These are phyloP conservation scores for Mirza zaza DNA, from an alignment of 2,113 vertebrate genomes.

Conservation along the genomic window DNA sequence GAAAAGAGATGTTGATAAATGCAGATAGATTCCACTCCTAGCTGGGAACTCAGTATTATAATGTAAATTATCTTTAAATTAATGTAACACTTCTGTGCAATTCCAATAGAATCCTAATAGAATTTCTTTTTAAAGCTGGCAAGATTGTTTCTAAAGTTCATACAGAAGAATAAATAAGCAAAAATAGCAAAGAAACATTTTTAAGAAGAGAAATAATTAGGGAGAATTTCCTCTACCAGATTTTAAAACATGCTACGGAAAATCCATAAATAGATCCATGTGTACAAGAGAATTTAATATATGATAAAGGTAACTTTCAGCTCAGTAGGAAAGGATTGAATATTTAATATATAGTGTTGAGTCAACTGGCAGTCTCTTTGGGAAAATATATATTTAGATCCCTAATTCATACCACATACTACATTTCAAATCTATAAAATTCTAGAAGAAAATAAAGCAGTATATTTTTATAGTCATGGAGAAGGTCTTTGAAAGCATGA, in stretches of 20 bases:
- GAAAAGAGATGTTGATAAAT: not conserved
- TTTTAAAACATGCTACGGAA: not conserved
- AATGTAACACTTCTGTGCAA: not conserved
- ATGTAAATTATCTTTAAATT: not conserved
- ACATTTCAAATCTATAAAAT: constrained; percentile 60
- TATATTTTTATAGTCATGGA: constrained; percentile 53
- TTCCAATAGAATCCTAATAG: not conserved
- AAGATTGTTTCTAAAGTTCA: constrained; percentile 16
- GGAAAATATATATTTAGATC: constrained; percentile 44
- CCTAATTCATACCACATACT: constrained; percentile 26
- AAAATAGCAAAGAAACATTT: constrained; percentile 21
- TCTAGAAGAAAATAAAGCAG: constrained; percentile 55
- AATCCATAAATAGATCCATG: not conserved
- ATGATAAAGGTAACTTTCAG: not conserved
- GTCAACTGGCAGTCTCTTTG: not conserved
- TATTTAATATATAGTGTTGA: not conserved
- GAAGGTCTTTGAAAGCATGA: constrained; percentile 58
- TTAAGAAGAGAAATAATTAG: constrained; percentile 22
- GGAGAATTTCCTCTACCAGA: not conserved
- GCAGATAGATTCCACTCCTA: not conserved
- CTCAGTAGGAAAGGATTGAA: not conserved
- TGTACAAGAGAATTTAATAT: not conserved
- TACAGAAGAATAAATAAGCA: not conserved
- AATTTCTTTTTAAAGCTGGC: not conserved
- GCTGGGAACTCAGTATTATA: not conserved